Base-by-base conservation (phyloP, 2,113 vertebrate genomes). In the Genyomyrus donnyi region DNA sequence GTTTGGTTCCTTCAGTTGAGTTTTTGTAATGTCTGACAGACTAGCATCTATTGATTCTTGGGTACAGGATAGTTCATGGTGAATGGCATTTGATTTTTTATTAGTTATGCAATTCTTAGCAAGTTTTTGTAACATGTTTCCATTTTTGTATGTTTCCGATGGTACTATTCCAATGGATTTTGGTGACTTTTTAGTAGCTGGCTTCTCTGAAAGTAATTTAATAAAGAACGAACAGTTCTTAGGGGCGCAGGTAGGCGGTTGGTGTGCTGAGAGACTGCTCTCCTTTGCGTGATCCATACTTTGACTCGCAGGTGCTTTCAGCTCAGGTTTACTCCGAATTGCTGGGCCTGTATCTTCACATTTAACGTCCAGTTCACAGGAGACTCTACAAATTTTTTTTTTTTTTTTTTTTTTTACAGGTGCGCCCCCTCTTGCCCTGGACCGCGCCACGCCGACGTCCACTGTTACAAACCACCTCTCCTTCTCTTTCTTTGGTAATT, bases 341-440 rank as follows among this genome's bases (percentile, higher is more conserved):
- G 90, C 52, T 49, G 50, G 90, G 83, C 90, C 45, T 49, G 90
- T 90, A 70, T 88, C 92, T 53, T 94, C 93, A 31, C n/a, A 89
- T 85, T 88, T 66, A 48, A 89, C 88, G 2, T 80, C 89, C 27
- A 89, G 74, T 3, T 94, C 93, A 24, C 87, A n/a, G 13, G 90
- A 91, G 48, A 94, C 93, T 31, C 83, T 39, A 84, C 93, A 91
- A 7, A 91, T 89, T 77, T 92, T 93, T 80, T 94, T 95, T 90
- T 95, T 96, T 91, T 93, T 96, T 89, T 93, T 93, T 92, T 93
- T 96, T 91, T 93, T 94, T 91, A 91, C 95, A 31, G 93, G 1
- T 19, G 92, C 92, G 35, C 92, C 31, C 2, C 91, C 90, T 0
- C 92, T 87, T 0, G 19, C 84, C 39, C n/a, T 93, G 35, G 94